Evolutionary conservation across 1,140 invertebrate genomes (phyloP), one percentile per base, ranked within the genome.

Genomic region (Drosophila saltans): DNA sequence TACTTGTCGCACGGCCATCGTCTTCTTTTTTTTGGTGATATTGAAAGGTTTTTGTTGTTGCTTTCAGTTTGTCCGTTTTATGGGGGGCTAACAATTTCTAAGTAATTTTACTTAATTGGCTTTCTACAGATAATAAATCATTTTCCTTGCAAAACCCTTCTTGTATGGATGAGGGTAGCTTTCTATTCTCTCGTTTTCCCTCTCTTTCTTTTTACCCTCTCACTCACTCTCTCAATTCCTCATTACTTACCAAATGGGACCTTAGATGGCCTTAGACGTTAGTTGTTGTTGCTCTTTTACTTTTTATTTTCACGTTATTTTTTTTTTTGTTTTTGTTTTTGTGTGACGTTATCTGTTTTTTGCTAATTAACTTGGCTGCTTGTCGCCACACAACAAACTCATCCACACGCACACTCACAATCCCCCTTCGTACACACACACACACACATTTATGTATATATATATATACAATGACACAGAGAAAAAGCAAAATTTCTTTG

Each of bases 311-410:
- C 2, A 10, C 8, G 4, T 30, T 30, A 3, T 58, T 58, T 39
- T 16, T 57, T 26, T 68, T 72, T 69, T 60, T 52, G 10, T 10
- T 58, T 21, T 58, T 39, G 57, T 36, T 73, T 78, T 85, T 85
- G 70, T 85, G 82, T 72, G 81, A 86, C 82, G 81, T 72, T 85
- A 85, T 85, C 82, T 85, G 81, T 78, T 85, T 85, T 86, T 85
- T 85, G 82, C 82, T 85, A 85, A 85, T 85, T 85, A 85, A 86
- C 82, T 85, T 86, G 81, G 82, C 78, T 84, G 81, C 74, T 69
- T 85, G 67, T 78, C 80, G 57, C 81, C 69, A 65, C 64, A 69
- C 74, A 48, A 40, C 59, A 16, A 16, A 16, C 16, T 16, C 65
- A 57, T 61, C 60, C 59, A 78, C 58, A 36, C 21, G 62, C 41